A percentile compares a stretch with the other conserved stretches of the same genome.
Conservation (phyloP, 2,888 invertebrate species). For the Chironomus riparius region DNA sequence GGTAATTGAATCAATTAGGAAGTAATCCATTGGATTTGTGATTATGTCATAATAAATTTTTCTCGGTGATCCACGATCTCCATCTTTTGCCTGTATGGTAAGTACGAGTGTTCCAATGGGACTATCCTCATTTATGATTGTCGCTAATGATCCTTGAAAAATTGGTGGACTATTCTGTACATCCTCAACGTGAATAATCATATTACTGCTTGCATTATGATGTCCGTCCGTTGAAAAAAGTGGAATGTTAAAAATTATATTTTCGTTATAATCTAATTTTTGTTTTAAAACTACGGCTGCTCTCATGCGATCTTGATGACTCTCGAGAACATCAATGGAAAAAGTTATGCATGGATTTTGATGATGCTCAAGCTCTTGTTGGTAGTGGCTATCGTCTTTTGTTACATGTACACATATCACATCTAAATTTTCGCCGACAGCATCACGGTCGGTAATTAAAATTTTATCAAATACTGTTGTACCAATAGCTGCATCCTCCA, state of each 20-base stretch:
- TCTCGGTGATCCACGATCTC: conserved; percentile 73
- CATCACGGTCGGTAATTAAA: conserved; percentile 67
- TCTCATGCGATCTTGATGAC: conserved; percentile 53
- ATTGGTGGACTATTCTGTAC: conserved; percentile 81
- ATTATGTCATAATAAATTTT: conserved; percentile 68
- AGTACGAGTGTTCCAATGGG: conserved; percentile 74
- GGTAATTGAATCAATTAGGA: conserved; percentile 64
- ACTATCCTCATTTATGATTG: conserved; percentile 71
- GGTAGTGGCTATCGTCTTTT: conserved; percentile 36
- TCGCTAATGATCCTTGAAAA: conserved; percentile 70
- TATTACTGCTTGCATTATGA: conserved; percentile 60
- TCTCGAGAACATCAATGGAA: conserved; percentile 36
- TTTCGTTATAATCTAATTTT: conserved; percentile 65
- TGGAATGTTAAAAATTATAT: conserved; percentile 67
- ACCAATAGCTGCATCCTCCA: conserved; percentile 65
- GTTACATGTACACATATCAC: conserved; percentile 50
- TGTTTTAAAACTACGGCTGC: conserved; percentile 63
- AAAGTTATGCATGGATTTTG: conserved; percentile 40
- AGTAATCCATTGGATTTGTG: conserved; percentile 80
- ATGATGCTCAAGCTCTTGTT: conserved; percentile 34
- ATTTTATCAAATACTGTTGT: conserved; percentile 64
- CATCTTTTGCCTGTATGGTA: conserved; percentile 71
- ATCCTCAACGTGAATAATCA: conserved; percentile 71
- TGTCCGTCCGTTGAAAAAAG: conserved; percentile 71
- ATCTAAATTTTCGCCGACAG: conserved; percentile 70